Base-by-base conservation (phyloP, 2,113 vertebrate genomes). In the Phylloscopus trochilus region DNA sequence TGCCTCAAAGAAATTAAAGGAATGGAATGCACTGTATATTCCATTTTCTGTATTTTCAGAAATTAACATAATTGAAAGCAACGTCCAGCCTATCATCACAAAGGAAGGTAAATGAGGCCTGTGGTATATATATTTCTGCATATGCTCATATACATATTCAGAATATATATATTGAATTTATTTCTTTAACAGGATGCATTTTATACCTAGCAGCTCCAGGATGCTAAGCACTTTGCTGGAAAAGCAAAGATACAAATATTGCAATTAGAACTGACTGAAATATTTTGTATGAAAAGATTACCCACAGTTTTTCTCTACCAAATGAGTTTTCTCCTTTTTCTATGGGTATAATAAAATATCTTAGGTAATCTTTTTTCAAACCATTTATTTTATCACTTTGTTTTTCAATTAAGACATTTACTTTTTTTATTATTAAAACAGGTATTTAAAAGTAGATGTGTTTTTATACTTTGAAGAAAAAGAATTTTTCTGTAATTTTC, bases 1-100 rank as follows among this genome's bases (percentile, higher is more conserved):
- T 73, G 26, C 7, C 23, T n/a, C 62, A 28, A 62, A 90, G 20
- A 69, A 78, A 53, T 62, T 66, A 6, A 85, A 92, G 89, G 90
- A 87, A 82, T 56, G 83, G 91, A 96, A 90, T 77, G 85, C 85
- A n/a, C 37, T 95, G 95, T 83, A 93, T 95, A 78, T 96, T 97
- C 94, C 96, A 97, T 85, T 97, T 97, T 98, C 84, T 98, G 26
- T 98, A 78, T 93, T 98, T 98, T 96, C 98, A 98, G 98, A 97
- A 97, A 98, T 98, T 97, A 98, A 98, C 94, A 97, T 98, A 97
- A 97, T 98, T 97, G 97, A 98, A 97, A 96, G 97, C 97, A 98
- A 97, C 78, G 96, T 98, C 88, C 97, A 98, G 60, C 97, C 98
- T 79, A 97, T 97, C 97, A 95, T 96, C 97, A 97, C 88, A 97